Percentiles rank a stretch among this genome's conserved stretches.
These are phyloP conservation scores for Scopus umbretta DNA, from an alignment of 2,113 vertebrate genomes.

Conservation along the genomic window DNA sequence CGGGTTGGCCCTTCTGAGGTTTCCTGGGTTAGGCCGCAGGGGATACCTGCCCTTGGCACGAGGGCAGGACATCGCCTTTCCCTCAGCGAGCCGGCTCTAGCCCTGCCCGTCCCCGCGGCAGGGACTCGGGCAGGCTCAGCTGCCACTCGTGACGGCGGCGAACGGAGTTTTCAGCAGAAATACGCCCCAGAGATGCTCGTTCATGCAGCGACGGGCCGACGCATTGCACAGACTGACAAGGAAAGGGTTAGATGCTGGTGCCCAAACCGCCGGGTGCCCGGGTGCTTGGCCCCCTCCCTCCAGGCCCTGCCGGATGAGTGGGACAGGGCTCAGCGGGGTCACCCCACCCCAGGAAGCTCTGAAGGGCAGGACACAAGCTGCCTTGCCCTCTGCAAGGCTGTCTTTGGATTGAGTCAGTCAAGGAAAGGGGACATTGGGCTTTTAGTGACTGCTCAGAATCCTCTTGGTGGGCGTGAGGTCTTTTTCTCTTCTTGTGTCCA, in stretches of 20 bases:
- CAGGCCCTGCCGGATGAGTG: background rate
- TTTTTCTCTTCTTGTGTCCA: background rate
- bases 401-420: background rate
- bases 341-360: background rate
- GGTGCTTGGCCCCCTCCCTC: background rate
- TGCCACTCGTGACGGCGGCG: rapidly evolving
- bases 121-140: background rate
- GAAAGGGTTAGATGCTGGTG: background rate
- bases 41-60: rapidly evolving
- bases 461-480: background rate
- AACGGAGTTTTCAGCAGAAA: background rate
- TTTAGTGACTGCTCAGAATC: background rate
- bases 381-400: rapidly evolving
- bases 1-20: rapidly evolving
- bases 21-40: background rate
- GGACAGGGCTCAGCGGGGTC: background rate
- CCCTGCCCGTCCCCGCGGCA: rapidly evolving
- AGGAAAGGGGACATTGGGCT: rapidly evolving
- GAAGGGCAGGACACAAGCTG: background rate
- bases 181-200: rapidly evolving
- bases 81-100: rapidly evolving
- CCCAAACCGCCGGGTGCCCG: background rate
- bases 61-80: background rate
- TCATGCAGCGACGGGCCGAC: rapidly evolving
- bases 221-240: rapidly evolving